These are phyloP conservation scores for Bufotes viridis DNA, from an alignment of 2,797 vertebrate genomes.

Conservation along the genomic window DNA sequence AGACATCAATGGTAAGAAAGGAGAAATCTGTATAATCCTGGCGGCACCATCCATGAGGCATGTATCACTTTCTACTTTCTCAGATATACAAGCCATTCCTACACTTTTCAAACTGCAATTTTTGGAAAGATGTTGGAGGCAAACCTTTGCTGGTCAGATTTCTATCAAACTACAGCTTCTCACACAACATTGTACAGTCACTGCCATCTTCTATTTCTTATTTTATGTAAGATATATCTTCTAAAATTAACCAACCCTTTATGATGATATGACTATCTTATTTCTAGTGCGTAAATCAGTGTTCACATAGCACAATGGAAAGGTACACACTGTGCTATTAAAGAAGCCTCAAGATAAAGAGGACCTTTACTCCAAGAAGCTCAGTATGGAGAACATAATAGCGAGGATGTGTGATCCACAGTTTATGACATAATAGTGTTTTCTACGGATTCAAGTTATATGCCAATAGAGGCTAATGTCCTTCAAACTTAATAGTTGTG, in stretches of 20 bases:
- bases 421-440: background rate
- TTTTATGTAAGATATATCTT: background rate
- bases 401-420: no score
- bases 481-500: slow-evolving; percentile 17
- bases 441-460: background rate
- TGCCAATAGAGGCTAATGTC: background rate
- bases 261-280: background rate
- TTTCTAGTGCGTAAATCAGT: background rate
- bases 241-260: no score
- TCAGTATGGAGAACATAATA: background rate
- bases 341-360: background rate
- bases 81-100: no score
- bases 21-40: no score
- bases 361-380: background rate
- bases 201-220: no score
- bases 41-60: no score
- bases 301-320: background rate
- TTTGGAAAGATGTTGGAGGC: no score
- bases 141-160: no score
- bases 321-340: background rate
- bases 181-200: background rate
- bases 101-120: no score
- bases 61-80: no score
- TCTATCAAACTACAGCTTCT: no score
- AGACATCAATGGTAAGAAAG: no score